Percentiles rank a stretch among this genome's conserved stretches.
phyloP scores from a whole-genome alignment of 2,888 invertebrate species.

The Lepidocyrtoides sp. region DNA sequence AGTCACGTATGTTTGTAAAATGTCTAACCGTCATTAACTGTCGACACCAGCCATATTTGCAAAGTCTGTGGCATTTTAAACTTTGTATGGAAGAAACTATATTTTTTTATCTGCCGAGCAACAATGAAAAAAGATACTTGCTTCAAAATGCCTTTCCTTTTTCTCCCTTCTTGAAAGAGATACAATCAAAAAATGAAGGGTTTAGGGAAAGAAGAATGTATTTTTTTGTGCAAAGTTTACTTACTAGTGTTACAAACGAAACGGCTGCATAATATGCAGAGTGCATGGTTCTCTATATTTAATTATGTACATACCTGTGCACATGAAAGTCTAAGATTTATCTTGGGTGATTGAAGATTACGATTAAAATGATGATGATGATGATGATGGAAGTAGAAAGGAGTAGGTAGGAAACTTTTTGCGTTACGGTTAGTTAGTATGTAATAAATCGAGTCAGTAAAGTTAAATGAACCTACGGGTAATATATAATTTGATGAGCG shows the following conservation, averaged over 20 bases:
- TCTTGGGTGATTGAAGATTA: neutral
- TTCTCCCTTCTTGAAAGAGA: neutral
- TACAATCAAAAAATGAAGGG: neutral
- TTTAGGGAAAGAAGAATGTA: neutral
- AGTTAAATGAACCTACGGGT: neutral
- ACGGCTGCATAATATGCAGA: too few relatives aligned
- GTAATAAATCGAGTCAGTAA: neutral
- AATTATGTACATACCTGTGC: neutral
- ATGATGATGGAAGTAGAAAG: slow-evolving; percentile 19
- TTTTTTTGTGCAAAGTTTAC: neutral
- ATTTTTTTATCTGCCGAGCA: neutral
- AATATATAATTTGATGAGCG: too few relatives aligned
- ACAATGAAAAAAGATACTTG: neutral
- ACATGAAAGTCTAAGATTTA: neutral
- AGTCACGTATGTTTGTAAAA: too few relatives aligned
- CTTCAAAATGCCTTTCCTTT: slow-evolving; percentile 13
- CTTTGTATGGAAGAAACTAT: neutral
- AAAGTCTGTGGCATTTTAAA: slow-evolving; percentile 1
- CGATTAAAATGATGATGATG: neutral
- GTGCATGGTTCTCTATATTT: too few relatives aligned
- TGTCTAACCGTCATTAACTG: too few relatives aligned
- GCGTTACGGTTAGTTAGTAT: too few relatives aligned
- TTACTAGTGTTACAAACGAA: too few relatives aligned
- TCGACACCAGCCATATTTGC: slow-evolving; percentile 13
- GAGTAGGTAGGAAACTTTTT: slow-evolving; percentile 14